Base-by-base conservation (phyloP, 2,113 vertebrate genomes). In the Bubo bubo region DNA sequence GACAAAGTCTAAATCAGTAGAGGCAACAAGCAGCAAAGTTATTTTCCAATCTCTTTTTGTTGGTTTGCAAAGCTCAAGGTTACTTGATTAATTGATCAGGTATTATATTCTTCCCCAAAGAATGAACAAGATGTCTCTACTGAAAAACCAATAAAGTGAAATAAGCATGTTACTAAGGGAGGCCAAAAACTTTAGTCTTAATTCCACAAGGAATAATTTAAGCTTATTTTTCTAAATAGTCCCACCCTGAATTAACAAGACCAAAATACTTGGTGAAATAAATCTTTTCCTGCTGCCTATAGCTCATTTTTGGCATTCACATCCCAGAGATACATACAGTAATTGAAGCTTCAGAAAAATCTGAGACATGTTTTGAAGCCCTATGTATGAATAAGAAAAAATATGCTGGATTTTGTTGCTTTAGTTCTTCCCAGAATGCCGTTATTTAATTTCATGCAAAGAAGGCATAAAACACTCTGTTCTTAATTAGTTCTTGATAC, bases 401-500 rank as follows among this genome's bases (percentile, higher is more conserved):
- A 87, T 9, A 77, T 0, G 2, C 27, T 74, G 52, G 2, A 64
- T 91, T 95, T 58, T 92, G 52, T 95, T 83, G 37, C 41, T 50
- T 79, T 88, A 53, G 28, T 52, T 92, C 74, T 93, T 90, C 87
- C 88, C 73, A 86, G 72, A 88, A 82, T 70, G 67, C 15, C 0
- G 0, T 77, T 56, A n/a, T 52, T 95, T 95, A 88, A 95, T 97
- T 97, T 93, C 85, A 94, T 94, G 71, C 55, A 94, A 89, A 86
- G 62, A 52, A 89, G 24, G 47, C 85, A 93, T 90, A 98, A 96
- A 59, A 86, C 88, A 91, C 86, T 75, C 64, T 67, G 88, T 58
- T 95, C 34, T 81, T 97, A 94, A 97, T 96, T 95, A 94, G 77
- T 75, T 92, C 67, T 91, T 95, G 72, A 96, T 85, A 74, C 39